Percentiles rank a stretch among this genome's conserved stretches.
phyloP scores from a whole-genome alignment of 2,797 vertebrate genomes.

The Sphenodon punctatus region DNA sequence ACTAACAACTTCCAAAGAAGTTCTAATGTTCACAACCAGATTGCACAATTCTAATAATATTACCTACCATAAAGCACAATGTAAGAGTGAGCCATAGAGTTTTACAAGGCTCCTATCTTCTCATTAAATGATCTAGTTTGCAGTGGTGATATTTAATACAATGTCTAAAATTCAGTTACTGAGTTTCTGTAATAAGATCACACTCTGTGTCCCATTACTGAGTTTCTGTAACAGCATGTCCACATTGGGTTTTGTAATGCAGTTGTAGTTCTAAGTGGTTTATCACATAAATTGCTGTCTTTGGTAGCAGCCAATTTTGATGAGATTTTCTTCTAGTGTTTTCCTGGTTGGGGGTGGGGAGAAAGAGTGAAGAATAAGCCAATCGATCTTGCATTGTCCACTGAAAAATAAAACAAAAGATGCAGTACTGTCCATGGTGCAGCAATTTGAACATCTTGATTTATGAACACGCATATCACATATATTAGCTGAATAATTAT shows the following conservation, averaged over 20 bases:
- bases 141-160: slow-evolving; percentile 17
- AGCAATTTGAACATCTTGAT: not conserved
- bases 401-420: slow-evolving; percentile 26
- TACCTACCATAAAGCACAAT: not conserved
- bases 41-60: not conserved
- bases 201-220: slow-evolving; percentile 29
- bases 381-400: slow-evolving; percentile 16
- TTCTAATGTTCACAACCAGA: no score
- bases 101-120: not conserved
- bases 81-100: not conserved
- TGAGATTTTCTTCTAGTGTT: not conserved
- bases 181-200: slow-evolving; percentile 30
- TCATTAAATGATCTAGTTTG: not conserved
- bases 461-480: not conserved
- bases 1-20: not conserved
- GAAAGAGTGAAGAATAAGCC: not conserved
- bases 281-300: slow-evolving; percentile 24
- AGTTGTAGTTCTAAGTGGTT: slow-evolving; percentile 21
- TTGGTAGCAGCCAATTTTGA: slow-evolving; percentile 16
- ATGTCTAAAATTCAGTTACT: slow-evolving; percentile 34
- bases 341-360: slow-evolving; percentile 6
- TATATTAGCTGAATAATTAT: not conserved
- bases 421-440: not conserved
- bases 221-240: not conserved
- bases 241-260: slow-evolving; percentile 11